phyloP scores from a whole-genome alignment of 2,888 invertebrate genomes.

The Drosophila mercatorum region DNA sequence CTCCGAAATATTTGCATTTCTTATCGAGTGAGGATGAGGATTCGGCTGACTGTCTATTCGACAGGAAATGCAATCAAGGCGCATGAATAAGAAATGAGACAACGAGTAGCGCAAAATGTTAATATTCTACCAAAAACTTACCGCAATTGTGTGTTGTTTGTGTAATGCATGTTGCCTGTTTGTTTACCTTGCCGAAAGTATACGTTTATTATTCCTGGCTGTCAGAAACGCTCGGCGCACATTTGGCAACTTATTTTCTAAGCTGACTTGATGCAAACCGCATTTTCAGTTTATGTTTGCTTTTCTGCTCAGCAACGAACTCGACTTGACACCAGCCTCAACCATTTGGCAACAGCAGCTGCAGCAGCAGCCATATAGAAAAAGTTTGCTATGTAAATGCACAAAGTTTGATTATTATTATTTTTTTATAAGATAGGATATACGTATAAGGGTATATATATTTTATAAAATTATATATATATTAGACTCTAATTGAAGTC shows the following conservation, averaged over 20 bases:
- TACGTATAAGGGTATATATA: no score
- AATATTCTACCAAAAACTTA: neutral
- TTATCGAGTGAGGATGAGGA: neutral
- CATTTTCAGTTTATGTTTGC: constrained; percentile 26
- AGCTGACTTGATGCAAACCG: constrained; percentile 19
- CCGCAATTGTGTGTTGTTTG: constrained; percentile 1
- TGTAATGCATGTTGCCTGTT: constrained; percentile 5
- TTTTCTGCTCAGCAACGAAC: constrained; percentile 36
- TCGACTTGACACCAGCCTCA: constrained; percentile 53
- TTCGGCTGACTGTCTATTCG: neutral
- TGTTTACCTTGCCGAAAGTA: constrained; percentile 10
- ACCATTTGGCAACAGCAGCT: constrained; percentile 40
- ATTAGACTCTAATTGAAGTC: neutral
- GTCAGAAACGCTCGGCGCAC: constrained; percentile 34
- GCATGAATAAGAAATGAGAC: constrained; percentile 8
- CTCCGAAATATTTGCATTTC: no score
- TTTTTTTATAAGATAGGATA: neutral
- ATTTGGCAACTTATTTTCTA: constrained; percentile 15
- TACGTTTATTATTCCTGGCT: constrained; percentile 28
- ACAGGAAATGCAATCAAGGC: constrained; percentile 6
- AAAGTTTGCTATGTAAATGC: constrained; percentile 2
- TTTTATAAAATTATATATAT: neutral
- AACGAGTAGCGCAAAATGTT: constrained; percentile 2
- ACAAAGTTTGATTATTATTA: neutral
- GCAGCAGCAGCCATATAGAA: neutral